Percentiles rank a stretch among this genome's conserved stretches.
Conservation (phyloP, 2,113 vertebrate genomes). For the Ovis canadensis region DNA sequence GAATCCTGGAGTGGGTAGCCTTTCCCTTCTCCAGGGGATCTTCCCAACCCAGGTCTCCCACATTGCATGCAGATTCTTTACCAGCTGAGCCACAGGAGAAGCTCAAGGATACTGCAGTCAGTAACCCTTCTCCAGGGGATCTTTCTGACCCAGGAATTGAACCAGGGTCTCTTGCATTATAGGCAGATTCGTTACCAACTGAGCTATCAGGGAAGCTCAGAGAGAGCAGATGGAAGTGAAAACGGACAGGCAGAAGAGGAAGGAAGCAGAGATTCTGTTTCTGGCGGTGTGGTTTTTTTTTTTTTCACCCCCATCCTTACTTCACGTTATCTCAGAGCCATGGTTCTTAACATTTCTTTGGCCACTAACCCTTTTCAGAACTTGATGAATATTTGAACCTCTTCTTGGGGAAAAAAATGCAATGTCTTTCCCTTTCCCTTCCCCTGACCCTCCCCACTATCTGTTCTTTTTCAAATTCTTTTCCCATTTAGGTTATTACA, state of each 20-base stretch:
- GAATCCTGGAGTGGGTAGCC: not conserved
- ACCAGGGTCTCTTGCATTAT: not conserved
- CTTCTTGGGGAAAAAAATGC: not conserved
- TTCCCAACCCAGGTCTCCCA: not conserved
- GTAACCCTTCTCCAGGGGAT: not conserved
- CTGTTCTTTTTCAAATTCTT: not conserved
- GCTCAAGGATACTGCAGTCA: not conserved
- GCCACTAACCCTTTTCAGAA: not conserved
- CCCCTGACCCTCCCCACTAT: not conserved
- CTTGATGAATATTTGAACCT: not conserved
- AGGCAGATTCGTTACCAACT: not conserved
- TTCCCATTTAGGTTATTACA: not conserved
- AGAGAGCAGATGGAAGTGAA: not conserved
- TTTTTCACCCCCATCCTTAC: not conserved
- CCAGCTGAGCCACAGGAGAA: not conserved
- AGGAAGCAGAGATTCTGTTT: too few species aligned
- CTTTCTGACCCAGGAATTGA: not conserved
- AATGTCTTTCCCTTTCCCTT: not conserved
- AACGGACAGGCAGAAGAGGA: not conserved
- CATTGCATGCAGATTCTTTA: not conserved
- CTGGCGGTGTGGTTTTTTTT: rapidly evolving
- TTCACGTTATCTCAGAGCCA: not conserved
- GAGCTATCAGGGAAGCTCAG: not conserved
- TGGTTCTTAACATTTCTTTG: not conserved
- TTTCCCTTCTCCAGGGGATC: not conserved